phyloP scores from a whole-genome alignment of 2,113 vertebrate genomes.

The Dasypus novemcinctus region DNA sequence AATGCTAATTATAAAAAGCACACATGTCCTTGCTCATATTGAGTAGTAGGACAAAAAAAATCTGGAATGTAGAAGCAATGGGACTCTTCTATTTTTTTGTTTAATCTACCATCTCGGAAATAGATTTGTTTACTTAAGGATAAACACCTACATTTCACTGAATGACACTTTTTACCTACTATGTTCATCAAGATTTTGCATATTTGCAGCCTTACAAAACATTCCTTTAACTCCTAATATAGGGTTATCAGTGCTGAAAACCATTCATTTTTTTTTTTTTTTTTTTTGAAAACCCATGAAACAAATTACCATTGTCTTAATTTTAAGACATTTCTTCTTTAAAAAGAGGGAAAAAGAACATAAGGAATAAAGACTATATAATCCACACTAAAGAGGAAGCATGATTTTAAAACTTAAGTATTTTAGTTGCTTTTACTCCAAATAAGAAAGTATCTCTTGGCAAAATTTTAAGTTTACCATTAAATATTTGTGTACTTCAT shows the following conservation, averaged over 20 bases:
- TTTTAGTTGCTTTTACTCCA: neutral
- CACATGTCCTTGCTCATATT: neutral
- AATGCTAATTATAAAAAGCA: neutral
- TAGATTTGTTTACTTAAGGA: constrained; percentile 28
- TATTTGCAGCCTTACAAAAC: constrained; percentile 67
- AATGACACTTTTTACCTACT: constrained; percentile 68
- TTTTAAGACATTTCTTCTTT: constrained; percentile 21
- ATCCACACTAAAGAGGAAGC: neutral
- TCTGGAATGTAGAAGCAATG: neutral
- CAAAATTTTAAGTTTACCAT: neutral
- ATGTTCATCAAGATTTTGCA: constrained; percentile 40
- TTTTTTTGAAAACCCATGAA: constrained; percentile 77
- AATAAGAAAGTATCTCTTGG: neutral
- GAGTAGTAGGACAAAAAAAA: neutral
- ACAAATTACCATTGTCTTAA: constrained; percentile 72
- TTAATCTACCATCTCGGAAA: neutral
- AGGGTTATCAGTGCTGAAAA: constrained; percentile 72
- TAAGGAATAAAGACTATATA: neutral
- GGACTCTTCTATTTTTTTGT: constrained; percentile 21
- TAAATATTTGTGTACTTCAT: neutral
- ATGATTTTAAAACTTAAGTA: neutral
- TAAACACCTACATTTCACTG: constrained; percentile 60
- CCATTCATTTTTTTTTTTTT: no score
- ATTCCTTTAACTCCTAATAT: constrained; percentile 69
- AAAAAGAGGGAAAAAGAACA: neutral